Percentiles rank a stretch among this genome's conserved stretches.
Conservation (phyloP, 2,888 invertebrate genomes). For the Agrochola lota region DNA sequence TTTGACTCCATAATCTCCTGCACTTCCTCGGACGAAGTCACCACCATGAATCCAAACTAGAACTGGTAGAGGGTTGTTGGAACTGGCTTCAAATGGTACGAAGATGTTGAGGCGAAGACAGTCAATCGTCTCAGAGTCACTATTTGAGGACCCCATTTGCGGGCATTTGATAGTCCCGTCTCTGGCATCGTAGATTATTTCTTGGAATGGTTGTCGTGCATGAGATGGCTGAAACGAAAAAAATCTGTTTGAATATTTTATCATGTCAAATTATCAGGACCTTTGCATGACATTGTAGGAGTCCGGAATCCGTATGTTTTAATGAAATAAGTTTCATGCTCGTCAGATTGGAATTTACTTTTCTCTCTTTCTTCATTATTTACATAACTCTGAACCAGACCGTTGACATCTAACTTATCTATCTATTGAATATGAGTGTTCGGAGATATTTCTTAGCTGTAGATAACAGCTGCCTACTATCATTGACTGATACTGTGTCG, state of each 20-base stretch:
- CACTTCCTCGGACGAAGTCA: slow-evolving; percentile 78
- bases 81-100: slow-evolving; percentile 81
- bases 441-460: slow-evolving; percentile 24
- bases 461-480: slow-evolving; percentile 30
- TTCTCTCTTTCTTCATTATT: slow-evolving; percentile 13
- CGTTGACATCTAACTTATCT: slow-evolving; percentile 50
- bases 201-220: slow-evolving; percentile 76
- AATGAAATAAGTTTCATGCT: background rate
- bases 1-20: slow-evolving; percentile 75
- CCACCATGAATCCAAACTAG: slow-evolving; percentile 87
- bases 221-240: slow-evolving; percentile 76
- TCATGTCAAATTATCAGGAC: background rate
- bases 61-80: slow-evolving; percentile 82
- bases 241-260: background rate
- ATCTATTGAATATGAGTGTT: slow-evolving; percentile 24
- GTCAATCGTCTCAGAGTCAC: slow-evolving; percentile 81
- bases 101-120: slow-evolving; percentile 92
- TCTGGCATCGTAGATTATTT: slow-evolving; percentile 80
- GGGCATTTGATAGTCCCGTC: slow-evolving; percentile 82
- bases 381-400: slow-evolving; percentile 28
- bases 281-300: background rate
- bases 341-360: background rate
- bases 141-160: slow-evolving; percentile 70
- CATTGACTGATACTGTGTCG: slow-evolving; percentile 52
- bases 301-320: background rate